Evolutionary conservation across 2,113 vertebrate species (phyloP), one percentile per base, ranked within the genome.

Genomic region (Cyphomyrus plagiostoma): DNA sequence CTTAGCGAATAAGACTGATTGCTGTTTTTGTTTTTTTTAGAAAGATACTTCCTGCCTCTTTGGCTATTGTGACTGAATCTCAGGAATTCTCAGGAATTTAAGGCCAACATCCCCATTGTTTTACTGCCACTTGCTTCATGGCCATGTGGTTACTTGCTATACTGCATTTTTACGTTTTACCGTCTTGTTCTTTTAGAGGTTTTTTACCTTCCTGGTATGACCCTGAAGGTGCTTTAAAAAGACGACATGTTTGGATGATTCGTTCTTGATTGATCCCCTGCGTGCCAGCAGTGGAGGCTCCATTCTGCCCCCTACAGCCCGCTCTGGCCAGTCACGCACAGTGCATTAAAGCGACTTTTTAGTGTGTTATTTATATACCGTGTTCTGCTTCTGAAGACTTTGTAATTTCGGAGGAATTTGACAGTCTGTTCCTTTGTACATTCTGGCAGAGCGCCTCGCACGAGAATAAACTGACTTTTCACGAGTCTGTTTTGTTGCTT

Each of bases 71-170:
- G 92, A 85, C 62, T 92, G 88, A 90, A 85, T 89, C 93, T 93
- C 92, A 94, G 92, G 92, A 93, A 93, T 91, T 88, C 86, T 19
- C 91, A 88, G 89, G 53, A 56, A 56, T 91, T 92, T 87, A 48
- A 48, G 88, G 56, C 35, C 48, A 87, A 58, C 48, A 82, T 42
- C 42, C 74, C 45, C 4, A 10, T 35, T 42, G 48, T 58, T 70
- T 62, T 48, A 86, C 53, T 45, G 53, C 35, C 8, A 23, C 53
- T 39, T 56, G 53, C 5, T 30, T 2, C 10, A 50, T 39, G 17
- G 3, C 23, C 9, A 46, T 66, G 39, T 23, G 2, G 35, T 26
- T 88, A 84, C 21, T 46, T 66, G 50, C 39, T 35, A 53, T 13
- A 19, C 26, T 9, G 26, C 49, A 26, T 86, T 62, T 62, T 53